phyloP scores from a whole-genome alignment of 2,113 vertebrate genomes.

The Gorilla gorilla region DNA sequence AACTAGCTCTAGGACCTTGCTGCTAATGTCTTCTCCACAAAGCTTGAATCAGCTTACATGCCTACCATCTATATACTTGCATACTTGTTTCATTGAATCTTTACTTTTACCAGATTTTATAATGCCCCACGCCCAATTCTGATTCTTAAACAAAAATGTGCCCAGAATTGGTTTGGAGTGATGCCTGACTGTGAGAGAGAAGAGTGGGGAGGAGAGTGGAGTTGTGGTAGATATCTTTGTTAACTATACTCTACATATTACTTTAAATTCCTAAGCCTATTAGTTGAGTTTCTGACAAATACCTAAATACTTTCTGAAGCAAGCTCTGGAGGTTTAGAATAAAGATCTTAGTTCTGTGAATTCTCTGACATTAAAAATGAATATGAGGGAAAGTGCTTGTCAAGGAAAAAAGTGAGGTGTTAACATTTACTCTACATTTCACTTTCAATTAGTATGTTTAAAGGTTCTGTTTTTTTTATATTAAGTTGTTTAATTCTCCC shows the following conservation, averaged over 20 bases:
- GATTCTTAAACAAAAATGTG: neutral
- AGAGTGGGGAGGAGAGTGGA: accelerated
- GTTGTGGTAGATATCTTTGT: neutral
- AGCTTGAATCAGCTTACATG: neutral
- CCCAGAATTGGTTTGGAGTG: neutral
- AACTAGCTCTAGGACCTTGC: neutral
- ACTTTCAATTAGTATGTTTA: constrained; percentile 32
- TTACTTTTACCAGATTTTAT: neutral
- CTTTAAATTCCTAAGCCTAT: constrained; percentile 49
- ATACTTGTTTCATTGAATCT: neutral
- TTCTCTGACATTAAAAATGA: constrained; percentile 38
- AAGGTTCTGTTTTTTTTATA: neutral
- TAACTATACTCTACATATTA: neutral
- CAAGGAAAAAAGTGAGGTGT: neutral
- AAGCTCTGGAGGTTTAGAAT: constrained; percentile 21
- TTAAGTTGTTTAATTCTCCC: constrained; percentile 56
- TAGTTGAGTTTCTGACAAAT: constrained; percentile 54
- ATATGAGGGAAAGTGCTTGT: constrained; percentile 6
- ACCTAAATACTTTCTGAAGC: constrained; percentile 31
- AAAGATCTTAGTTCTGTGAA: constrained; percentile 38
- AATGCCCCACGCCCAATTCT: neutral
- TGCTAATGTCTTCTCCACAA: neutral
- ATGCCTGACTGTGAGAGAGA: neutral
- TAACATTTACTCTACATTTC: neutral
- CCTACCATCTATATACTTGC: neutral